Base-by-base conservation (phyloP, 2,797 vertebrate species). In the Tenualosa thibaudeaui region DNA sequence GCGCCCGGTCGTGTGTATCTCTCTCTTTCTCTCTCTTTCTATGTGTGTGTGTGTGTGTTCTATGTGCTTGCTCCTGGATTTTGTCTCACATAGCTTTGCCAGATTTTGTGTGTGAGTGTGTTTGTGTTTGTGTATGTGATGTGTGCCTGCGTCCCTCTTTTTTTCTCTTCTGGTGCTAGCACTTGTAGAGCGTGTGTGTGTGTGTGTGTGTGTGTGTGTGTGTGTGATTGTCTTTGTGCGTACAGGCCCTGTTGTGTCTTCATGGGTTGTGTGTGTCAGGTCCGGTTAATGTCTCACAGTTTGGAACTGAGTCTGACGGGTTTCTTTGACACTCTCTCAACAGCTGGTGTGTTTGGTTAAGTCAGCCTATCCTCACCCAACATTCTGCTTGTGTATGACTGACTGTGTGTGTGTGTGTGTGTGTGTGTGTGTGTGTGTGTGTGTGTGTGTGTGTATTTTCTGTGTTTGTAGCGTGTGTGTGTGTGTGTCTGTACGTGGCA, bases 381-480 rank as follows among this genome's bases (percentile, higher is more conserved):
- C 9, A 78, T 46, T 40, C 3, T 37, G 65, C 9, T 37, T 31
- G 31, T 78, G 71, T 46, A 8, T 46, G 15, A 24, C 26, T 37
- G 26, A 12, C 2, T 75, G 31, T 75, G 31, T 40, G 26, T 40
- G 26, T 37, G 31, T 78, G 26, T 78, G 5, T 43, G 71, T 43
- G 13, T 78, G 71, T 43, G 15, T 78, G 71, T 78, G 40, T 78
- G 37, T 78, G 37, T 43, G 15, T 78, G 71, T 78, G 71, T 78
- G 65, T 71, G 65, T 71, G 65, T 71, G 65, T 71, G 62, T 68
- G n/a, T 71, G 26, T 71, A 31, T 37, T 26, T 37, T 60, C 17
- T 60, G 56, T 2, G 5, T 60, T 17, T 60, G 17, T 10, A 31
- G 22, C 31, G 24, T 68, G 62, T 31, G 62, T 31, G 26, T 68